Conservation (phyloP, 37 sponge, comb jelly and placozoan species). For the Mnemiopsis leidyi region DNA sequence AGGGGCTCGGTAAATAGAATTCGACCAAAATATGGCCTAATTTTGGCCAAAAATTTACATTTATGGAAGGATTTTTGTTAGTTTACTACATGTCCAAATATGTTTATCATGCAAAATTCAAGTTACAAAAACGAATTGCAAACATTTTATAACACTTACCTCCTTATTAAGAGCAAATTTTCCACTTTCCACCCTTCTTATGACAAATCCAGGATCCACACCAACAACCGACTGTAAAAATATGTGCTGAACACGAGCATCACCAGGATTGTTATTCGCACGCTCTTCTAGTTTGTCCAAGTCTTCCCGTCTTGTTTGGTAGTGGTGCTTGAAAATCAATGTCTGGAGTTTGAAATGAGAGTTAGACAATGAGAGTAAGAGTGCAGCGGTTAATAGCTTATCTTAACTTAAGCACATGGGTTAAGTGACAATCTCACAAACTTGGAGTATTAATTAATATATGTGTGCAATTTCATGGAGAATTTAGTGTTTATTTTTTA, state of each 20-base stretch:
- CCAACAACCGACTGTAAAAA: not conserved
- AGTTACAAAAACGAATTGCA: too few relatives aligned
- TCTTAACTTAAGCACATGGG: too few relatives aligned
- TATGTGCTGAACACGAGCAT: not conserved
- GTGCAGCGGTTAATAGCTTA: too few relatives aligned
- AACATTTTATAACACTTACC: not conserved
- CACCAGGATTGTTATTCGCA: not conserved
- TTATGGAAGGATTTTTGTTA: too few relatives aligned
- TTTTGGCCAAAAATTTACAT: too few relatives aligned
- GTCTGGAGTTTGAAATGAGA: not conserved
- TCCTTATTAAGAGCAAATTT: slow-evolving; percentile 3
- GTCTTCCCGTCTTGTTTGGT: not conserved
- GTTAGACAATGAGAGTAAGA: not conserved
- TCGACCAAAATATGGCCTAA: too few relatives aligned
- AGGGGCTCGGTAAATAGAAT: too few relatives aligned
- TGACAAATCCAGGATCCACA: not conserved
- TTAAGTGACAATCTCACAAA: too few relatives aligned
- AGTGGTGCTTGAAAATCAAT: not conserved
- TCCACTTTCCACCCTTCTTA: slow-evolving; percentile 1
- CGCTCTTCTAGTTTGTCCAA: not conserved
- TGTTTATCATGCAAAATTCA: too few relatives aligned
- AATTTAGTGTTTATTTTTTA: too few relatives aligned
- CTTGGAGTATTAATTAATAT: too few relatives aligned
- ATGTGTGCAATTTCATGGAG: not conserved
- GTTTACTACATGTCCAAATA: too few relatives aligned